Percentiles rank a stretch among this genome's conserved stretches.
These are phyloP conservation scores for Lysiphlebus fabarum DNA, from an alignment of 1,140 invertebrate species.

Conservation along the genomic window DNA sequence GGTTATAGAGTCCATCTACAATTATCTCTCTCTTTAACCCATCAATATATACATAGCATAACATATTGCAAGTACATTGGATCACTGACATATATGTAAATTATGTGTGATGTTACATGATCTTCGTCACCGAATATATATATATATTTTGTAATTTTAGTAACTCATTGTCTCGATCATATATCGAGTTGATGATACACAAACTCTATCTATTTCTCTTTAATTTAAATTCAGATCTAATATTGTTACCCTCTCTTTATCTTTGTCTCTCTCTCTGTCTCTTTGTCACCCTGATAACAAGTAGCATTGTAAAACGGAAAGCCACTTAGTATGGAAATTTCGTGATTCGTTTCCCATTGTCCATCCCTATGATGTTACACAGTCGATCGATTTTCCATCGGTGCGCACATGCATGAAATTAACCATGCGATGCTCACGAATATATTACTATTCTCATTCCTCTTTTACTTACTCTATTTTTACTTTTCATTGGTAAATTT, in stretches of 20 bases:
- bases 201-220: no score
- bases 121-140: constrained; percentile 22
- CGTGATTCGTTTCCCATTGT: constrained; percentile 46
- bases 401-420: constrained; percentile 36
- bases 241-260: no score
- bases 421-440: constrained; percentile 25
- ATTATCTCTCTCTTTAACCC: not conserved
- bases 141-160: no score
- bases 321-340: constrained; percentile 46
- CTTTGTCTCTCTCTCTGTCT: no score
- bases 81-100: not conserved
- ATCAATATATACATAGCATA: constrained; percentile 30
- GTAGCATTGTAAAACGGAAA: constrained; percentile 33
- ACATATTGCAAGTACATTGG: constrained; percentile 14
- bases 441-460: constrained; percentile 1
- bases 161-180: no score
- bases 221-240: no score
- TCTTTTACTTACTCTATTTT: not conserved
- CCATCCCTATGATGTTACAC: constrained; percentile 36
- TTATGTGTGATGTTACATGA: constrained; percentile 11
- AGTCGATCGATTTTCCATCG: constrained; percentile 37
- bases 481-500: not conserved
- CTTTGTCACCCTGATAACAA: constrained; percentile 22
- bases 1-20: not conserved
- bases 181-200: no score